A percentile compares a stretch with the other conserved stretches of the same genome.
Evolutionary conservation across 2,113 vertebrate genomes (phyloP).

Genomic region (Cyphomyrus plagiostoma): DNA sequence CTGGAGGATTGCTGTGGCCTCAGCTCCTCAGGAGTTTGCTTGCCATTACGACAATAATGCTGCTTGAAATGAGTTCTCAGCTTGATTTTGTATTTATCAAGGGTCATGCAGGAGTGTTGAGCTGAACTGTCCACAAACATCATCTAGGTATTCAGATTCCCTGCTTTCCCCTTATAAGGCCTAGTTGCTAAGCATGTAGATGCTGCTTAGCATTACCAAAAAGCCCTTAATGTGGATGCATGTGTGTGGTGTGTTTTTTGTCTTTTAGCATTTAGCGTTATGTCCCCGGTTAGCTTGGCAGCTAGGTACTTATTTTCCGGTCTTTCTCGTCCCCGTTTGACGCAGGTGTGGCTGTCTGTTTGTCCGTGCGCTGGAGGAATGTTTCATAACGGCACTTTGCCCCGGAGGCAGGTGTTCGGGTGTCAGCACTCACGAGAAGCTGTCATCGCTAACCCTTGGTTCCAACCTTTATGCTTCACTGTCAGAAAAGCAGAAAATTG

Average conservation of each 20-base stretch:
- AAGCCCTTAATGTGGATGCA: not conserved
- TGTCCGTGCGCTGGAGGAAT: not conserved
- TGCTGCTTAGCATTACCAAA: too few relatives aligned
- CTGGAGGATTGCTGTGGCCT: not conserved
- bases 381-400: not conserved
- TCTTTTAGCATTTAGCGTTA: not conserved
- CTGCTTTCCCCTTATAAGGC: not conserved
- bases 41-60: not conserved
- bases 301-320: not conserved
- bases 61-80: slow-evolving; percentile 8
- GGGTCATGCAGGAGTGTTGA: not conserved
- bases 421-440: not conserved
- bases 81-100: slow-evolving; percentile 13
- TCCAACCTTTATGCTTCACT: not conserved
- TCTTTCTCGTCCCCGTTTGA: not conserved
- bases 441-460: not conserved
- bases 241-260: not conserved
- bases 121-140: not conserved
- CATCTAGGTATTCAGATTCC: not conserved
- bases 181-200: not conserved
- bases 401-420: not conserved
- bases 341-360: not conserved
- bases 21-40: not conserved
- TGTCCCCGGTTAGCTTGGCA: not conserved
- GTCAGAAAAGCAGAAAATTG: not conserved